These are phyloP conservation scores for Daubentonia madagascariensis DNA, from an alignment of 2,113 vertebrate genomes.

Conservation along the genomic window DNA sequence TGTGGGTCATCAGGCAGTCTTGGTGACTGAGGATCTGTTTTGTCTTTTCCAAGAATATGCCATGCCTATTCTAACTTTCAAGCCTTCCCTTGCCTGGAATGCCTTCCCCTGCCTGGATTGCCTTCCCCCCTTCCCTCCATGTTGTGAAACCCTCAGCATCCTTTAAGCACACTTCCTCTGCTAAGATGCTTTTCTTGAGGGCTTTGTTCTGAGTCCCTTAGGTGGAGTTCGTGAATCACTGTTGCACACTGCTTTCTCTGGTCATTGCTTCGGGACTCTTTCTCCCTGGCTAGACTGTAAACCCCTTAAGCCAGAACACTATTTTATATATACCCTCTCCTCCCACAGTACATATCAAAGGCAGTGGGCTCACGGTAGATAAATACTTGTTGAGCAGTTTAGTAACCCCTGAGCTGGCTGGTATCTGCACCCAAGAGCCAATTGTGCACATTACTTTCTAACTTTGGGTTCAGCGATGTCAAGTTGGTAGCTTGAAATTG, in stretches of 20 bases:
- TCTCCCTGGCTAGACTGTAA: not conserved
- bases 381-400: not conserved
- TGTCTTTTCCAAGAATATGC: not conserved
- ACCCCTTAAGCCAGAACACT: not conserved
- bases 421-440: not conserved
- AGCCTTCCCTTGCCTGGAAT: no score
- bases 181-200: not conserved
- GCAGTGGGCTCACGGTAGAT: not conserved
- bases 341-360: not conserved
- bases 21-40: not conserved
- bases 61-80: not conserved
- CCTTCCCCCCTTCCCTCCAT: not conserved
- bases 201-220: not conserved
- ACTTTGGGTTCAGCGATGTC: not conserved
- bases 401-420: not conserved
- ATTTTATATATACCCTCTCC: not conserved
- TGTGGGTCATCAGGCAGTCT: not conserved
- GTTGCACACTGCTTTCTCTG: not conserved
- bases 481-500: not conserved
- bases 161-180: not conserved
- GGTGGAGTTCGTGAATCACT: not conserved
- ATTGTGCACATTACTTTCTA: not conserved
- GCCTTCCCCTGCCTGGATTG: no score
- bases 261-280: not conserved
- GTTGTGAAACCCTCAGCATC: not conserved